Evolutionary conservation across 2,888 invertebrate species (phyloP).

Genomic region (Heterodera filipjevi): DNA sequence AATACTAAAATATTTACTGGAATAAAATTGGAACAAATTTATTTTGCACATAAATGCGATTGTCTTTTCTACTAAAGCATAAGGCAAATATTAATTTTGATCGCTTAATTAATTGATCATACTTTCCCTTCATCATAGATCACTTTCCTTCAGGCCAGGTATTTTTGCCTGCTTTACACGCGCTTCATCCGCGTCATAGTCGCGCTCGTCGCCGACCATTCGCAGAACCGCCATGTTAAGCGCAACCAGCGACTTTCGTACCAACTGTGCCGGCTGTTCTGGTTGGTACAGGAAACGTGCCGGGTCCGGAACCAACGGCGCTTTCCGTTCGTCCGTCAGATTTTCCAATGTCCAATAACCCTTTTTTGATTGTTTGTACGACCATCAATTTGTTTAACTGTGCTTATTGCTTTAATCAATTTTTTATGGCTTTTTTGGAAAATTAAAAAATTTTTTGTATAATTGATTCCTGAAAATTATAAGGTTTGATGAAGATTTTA

Average conservation of each 20-base stretch:
- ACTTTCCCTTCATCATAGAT: neutral
- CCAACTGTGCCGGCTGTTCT: conserved; percentile 34
- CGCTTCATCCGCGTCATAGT: conserved; percentile 39
- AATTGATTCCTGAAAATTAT: too few species aligned
- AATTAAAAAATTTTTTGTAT: too few species aligned
- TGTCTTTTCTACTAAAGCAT: too few species aligned
- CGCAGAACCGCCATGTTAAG: conserved; percentile 47
- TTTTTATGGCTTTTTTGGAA: too few species aligned
- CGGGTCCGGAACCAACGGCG: conserved; percentile 40
- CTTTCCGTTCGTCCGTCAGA: conserved; percentile 34
- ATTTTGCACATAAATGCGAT: too few species aligned
- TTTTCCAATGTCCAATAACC: conserved; percentile 58
- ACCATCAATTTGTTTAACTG: too few species aligned
- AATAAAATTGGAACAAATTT: too few species aligned
- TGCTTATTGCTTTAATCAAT: too few species aligned
- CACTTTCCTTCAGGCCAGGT: conserved; percentile 12
- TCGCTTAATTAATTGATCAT: too few species aligned
- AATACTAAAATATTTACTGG: too few species aligned
- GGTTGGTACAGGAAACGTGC: conserved; percentile 40
- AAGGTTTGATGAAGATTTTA: too few species aligned
- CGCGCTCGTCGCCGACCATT: conserved; percentile 41
- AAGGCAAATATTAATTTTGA: too few species aligned
- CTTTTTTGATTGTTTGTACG: conserved; percentile 10
- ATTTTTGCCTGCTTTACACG: conserved; percentile 10
- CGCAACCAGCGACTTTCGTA: conserved; percentile 43